Evolutionary conservation across 1,140 invertebrate genomes (phyloP), one percentile per base, ranked within the genome.

Genomic region (Heliconius himera): DNA sequence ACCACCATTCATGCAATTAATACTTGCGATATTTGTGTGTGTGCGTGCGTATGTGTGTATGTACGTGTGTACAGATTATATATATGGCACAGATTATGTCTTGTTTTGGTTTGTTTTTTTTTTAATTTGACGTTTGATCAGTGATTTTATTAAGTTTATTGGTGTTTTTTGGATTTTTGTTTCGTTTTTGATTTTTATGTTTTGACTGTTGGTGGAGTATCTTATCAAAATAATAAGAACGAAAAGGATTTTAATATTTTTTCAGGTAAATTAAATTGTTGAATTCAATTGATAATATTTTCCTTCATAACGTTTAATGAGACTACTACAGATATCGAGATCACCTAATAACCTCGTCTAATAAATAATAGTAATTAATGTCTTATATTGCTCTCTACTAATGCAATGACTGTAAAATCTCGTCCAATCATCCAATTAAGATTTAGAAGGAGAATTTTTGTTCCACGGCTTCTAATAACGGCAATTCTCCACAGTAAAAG

Each of bases 1-100:
- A 87, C 89, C 88, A 89, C 89, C 90, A 92, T 92, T 92, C 90
- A 93, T 93, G 89, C 90, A 89, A 77, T 80, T 77, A 81, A 73
- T 74, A 76, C 41, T 66, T 60, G 56, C 22, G 9, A 60, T 60
- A 22, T 60, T 60, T 60, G 8, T 60, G n/a, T 60, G 18, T 49
- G 33, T 13, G 11, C 4, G 4, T 11, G 38, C 9, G 38, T 38
- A 1, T 13, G 11, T 41, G 2, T 41, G 38, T 41, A 1, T 41
- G 41, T 13, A 3, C 16, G 13, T 46, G 18, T n/a, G 11, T 66
- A 66, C 26, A 66, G 60, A 66, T 66, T 66, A 66, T 66, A 66
- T 66, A 66, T 29, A 66, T 29, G 9, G 16, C 60, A 74, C 38
- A 74, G 74, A 76, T 75, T 71, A 75, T 41, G 38, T 75, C 4